These are phyloP conservation scores for Chaetodon trifascialis DNA, from an alignment of 2,113 vertebrate genomes.

Conservation along the genomic window DNA sequence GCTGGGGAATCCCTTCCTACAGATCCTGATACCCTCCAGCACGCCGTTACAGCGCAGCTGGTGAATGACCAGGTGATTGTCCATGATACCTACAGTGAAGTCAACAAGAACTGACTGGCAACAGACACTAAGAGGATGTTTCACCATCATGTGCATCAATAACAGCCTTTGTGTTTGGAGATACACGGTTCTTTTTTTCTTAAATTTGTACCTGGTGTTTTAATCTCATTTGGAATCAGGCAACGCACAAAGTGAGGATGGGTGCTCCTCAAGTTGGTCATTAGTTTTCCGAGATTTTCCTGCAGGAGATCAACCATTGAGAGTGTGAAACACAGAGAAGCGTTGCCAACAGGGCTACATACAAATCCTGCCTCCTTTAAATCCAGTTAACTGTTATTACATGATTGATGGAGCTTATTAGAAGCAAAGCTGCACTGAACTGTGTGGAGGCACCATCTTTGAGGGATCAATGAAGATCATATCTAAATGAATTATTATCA, in stretches of 20 bases:
- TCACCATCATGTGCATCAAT: background rate
- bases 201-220: slow-evolving; percentile 62
- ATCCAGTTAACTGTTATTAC: no score
- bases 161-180: background rate
- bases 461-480: no score
- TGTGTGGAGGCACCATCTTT: no score
- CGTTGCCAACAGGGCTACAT: no score
- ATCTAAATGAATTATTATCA: background rate
- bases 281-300: slow-evolving; percentile 76
- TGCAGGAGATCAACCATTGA: slow-evolving; percentile 8
- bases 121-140: background rate
- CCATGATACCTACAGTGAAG: slow-evolving; percentile 64
- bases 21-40: slow-evolving; percentile 68
- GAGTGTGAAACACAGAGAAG: background rate
- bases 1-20: slow-evolving; percentile 73
- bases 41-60: slow-evolving; percentile 72
- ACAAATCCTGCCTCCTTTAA: no score
- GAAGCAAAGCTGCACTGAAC: no score
- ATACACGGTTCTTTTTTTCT: background rate
- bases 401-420: no score
- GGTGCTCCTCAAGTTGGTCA: slow-evolving; percentile 75
- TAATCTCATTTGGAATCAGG: slow-evolving; percentile 73
- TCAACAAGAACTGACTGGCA: background rate
- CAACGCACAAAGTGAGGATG: slow-evolving; percentile 77
- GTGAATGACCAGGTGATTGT: slow-evolving; percentile 73